A percentile compares a stretch with the other conserved stretches of the same genome.
phyloP scores from a whole-genome alignment of 2,888 invertebrate genomes.

The Chrysolina oricalcia region DNA sequence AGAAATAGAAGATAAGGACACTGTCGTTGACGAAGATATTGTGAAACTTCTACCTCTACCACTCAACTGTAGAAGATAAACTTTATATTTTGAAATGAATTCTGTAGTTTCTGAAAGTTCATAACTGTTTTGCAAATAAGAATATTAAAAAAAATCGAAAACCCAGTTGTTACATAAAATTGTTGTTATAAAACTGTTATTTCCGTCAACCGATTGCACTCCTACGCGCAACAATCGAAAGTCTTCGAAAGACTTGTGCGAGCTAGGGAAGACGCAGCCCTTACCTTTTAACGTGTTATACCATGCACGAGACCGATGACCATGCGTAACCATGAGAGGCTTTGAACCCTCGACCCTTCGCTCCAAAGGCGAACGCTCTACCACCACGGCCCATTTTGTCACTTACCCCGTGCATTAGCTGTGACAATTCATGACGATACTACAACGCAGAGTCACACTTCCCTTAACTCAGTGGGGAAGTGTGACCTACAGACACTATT shows the following conservation, averaged over 20 bases:
- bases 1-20: slow-evolving; percentile 19
- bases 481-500: slow-evolving; percentile 14
- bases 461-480: slow-evolving; percentile 7
- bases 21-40: slow-evolving; percentile 21
- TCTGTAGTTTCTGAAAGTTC: slow-evolving; percentile 4
- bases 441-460: background rate
- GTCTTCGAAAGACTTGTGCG: too few relatives aligned
- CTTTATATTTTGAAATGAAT: background rate
- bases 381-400: too few relatives aligned
- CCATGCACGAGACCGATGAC: too few relatives aligned
- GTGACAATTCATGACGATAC: background rate
- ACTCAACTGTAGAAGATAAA: slow-evolving; percentile 5
- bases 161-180: background rate
- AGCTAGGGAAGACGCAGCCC: too few relatives aligned
- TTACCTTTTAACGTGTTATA: too few relatives aligned
- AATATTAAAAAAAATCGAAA: background rate
- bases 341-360: too few relatives aligned
- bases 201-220: too few relatives aligned
- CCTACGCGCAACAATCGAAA: too few relatives aligned
- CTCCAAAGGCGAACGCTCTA: too few relatives aligned
- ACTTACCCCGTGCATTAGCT: too few relatives aligned
- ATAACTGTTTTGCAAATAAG: background rate
- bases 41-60: slow-evolving; percentile 27
- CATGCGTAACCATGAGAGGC: too few relatives aligned
- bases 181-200: too few relatives aligned